Conservation (phyloP, 2,888 invertebrate genomes). For the Chrysotoxum bicinctum region DNA sequence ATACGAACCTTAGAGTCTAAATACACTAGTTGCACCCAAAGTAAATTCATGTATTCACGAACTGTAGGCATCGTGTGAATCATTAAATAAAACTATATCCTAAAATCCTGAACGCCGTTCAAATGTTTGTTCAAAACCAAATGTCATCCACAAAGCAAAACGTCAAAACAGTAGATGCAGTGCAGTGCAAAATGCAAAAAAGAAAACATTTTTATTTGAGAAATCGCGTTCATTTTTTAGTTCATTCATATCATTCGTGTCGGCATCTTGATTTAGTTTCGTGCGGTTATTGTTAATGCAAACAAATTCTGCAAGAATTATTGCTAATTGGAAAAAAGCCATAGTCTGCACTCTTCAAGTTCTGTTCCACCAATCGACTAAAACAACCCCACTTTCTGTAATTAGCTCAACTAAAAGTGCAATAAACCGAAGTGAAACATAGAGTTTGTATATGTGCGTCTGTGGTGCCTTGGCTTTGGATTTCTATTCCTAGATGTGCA, state of each 20-base stretch:
- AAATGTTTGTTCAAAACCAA: neutral
- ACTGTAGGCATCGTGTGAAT: too few species aligned
- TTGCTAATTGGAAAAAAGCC: neutral
- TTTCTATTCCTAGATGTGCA: conserved; percentile 30
- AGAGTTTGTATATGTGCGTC: conserved; percentile 16
- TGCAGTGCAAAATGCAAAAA: neutral
- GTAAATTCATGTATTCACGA: too few species aligned
- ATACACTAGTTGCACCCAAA: too few species aligned
- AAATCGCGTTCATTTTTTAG: conserved; percentile 42
- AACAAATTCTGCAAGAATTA: neutral
- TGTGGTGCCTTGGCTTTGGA: conserved; percentile 33
- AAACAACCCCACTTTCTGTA: neutral
- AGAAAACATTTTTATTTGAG: conserved; percentile 14
- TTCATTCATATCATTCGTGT: conserved; percentile 38
- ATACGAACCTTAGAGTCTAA: too few species aligned
- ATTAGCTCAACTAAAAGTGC: conserved; percentile 18
- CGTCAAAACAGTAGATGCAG: conserved; percentile 19
- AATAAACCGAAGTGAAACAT: conserved; percentile 13
- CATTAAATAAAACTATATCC: too few species aligned
- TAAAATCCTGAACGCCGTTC: neutral
- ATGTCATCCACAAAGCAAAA: conserved; percentile 31
- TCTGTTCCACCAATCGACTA: neutral
- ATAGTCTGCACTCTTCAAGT: neutral
- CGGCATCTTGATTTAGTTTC: neutral
- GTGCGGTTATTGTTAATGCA: neutral